Evolutionary conservation across 2,888 invertebrate species (phyloP), one percentile per base, ranked within the genome.

Genomic region (Hedya salicella): DNA sequence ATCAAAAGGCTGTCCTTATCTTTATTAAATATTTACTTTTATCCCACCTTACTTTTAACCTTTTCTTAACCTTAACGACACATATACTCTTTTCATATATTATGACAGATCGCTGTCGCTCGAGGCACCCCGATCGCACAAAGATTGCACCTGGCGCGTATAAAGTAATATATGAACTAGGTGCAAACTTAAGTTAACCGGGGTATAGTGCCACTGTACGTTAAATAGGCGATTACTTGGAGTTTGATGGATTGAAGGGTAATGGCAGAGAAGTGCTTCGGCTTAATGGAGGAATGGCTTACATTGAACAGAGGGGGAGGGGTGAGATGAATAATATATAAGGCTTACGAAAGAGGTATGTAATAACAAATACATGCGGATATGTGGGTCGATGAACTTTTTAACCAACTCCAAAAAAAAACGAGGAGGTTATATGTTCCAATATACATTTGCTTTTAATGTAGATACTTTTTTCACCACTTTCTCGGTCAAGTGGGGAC

Each of bases 181-280:
- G 36, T 5, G 36, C 36, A 36, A 36, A 36, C 36, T 36, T 36
- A 11, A 11, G 9, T 36, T 36, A 36, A 36, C 11, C 36, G 42
- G 30, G 42, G 25, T 42, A 60, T 53, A 48, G 62, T 56, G 57
- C 53, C 46, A 53, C 46, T 21, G 21, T 49, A 64, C 64, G 50
- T 32, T 64, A 57, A 64, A 57, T 57, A 64, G 32, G 32, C 64
- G 64, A 64, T 64, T 64, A 64, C 50, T 64, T 57, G 13, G 42
- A 57, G 50, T 50, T 64, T 65, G 65, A 65, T 65, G 59, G 65
- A 65, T 65, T 60, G 65, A 60, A 60, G 59, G 52, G 65, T 65
- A 65, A 65, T 60, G 61, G 61, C 49, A 36, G 65, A 16, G 40
- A 49, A 61, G 64, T 64, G 59, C 59, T 52, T 16, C 46, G 52